Base-by-base conservation (phyloP, 2,113 vertebrate genomes). In the Petroica traversi region DNA sequence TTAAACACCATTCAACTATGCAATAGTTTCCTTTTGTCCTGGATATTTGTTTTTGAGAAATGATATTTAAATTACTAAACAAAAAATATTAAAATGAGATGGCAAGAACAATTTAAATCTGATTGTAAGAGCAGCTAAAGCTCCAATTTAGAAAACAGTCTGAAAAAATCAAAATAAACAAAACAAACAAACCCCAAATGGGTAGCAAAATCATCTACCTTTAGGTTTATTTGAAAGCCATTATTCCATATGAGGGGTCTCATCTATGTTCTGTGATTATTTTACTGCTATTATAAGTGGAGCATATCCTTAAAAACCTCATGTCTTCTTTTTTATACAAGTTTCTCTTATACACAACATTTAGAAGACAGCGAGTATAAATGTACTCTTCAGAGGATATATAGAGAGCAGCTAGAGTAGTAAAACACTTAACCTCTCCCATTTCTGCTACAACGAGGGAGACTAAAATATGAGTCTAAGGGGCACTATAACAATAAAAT, bases 21-120 rank as follows among this genome's bases (percentile, higher is more conserved):
- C 18, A 88, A 66, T 38, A 49, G 49, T 93, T 96, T 76, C 52
- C 59, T 95, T 97, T 92, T 94, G 22, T 91, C 62, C 89, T 96
- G 67, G 28, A 23, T 94, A 81, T 92, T 91, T 97, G 34, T 91
- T 97, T 95, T 81, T 94, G 46, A 93, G 57, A 95, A 96, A 89
- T 90, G 46, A 46, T 83, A 93, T 85, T 95, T 91, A 91, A 94
- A 96, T 92, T 88, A 81, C 52, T 69, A 34, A 78, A 86, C 55
- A 26, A 95, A 97, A 80, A 95, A 91, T 80, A 89, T 64, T 84
- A 89, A 92, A 90, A 12, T 84, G 41, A 92, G 24, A 86, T 59
- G 88, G 64, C 22, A 68, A 74, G 68, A 14, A 81, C 33, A 85
- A 66, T 69, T 92, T 80, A 93, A 85, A 84, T 81, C 22, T 85